Evolutionary conservation across 2,113 vertebrate species (phyloP), one percentile per base, ranked within the genome.

Genomic region (Andinoacara biseriatus): DNA sequence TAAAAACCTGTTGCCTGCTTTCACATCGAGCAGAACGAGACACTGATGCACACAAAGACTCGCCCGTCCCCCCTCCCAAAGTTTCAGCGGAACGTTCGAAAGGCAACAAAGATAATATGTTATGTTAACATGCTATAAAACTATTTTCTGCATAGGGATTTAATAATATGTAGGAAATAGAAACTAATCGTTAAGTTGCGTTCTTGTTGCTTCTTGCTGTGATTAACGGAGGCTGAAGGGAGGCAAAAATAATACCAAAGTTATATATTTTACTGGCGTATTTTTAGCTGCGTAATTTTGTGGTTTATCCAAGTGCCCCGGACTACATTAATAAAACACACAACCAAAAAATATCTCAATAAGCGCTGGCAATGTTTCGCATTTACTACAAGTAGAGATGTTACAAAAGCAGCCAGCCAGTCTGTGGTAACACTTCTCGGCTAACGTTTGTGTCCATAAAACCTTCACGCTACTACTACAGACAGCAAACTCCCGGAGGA

Each of bases 1-100:
- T 40, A 91, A 86, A 93, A 93, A 95, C 93, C 93, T 94, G 94
- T 94, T 95, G 94, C 93, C 91, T 82, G 59, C 57, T n/a, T 65
- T 74, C 62, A 81, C 58, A 56, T 52, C 79, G 81, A 87, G 62
- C 74, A 80, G 80, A 79, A 78, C 6, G 65, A 74, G 76, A 58
- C 76, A 59, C 40, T 56, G 82, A 83, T 86, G 81, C 63, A 89
- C 86, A 94, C 91, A 94, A 93, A 94, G 87, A 90, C 63, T 57
- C 60, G 38, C 38, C n/a, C 63, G 4, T 15, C 9, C 6, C 63
- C 18, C 17, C 9, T 46, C 58, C 54, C 10, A 83, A 92, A 93
- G 87, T 92, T 93, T 86, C 43, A 61, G 24, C 8, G 4, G 18
- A 24, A 26, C 17, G 26, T 10, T 26, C 35, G 62, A 75, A 85